phyloP scores from a whole-genome alignment of 2,113 vertebrate genomes.

The Oxygymnocypris stewartii region DNA sequence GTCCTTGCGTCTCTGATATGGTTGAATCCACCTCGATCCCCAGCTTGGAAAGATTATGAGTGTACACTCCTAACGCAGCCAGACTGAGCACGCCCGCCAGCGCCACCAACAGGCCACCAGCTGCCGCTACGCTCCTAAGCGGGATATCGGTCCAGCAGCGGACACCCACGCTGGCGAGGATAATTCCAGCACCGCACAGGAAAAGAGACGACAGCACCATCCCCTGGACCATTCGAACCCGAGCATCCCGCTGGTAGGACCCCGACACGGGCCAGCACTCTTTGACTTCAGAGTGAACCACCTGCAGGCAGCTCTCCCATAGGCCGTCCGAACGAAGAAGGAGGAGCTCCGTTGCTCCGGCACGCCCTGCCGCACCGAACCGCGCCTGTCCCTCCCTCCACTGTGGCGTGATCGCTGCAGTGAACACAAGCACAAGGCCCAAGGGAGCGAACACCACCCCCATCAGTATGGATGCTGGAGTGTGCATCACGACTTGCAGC shows the following conservation, averaged over 20 bases:
- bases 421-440: slow-evolving; percentile 78
- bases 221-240: slow-evolving; percentile 70
- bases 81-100: slow-evolving; percentile 73
- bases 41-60: slow-evolving; percentile 67
- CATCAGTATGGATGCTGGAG: slow-evolving; percentile 76
- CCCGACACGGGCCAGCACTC: slow-evolving; percentile 78
- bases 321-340: slow-evolving; percentile 74
- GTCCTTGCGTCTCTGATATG: slow-evolving; percentile 28
- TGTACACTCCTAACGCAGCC: slow-evolving; percentile 71
- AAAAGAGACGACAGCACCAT: slow-evolving; percentile 75
- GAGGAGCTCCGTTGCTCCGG: slow-evolving; percentile 61
- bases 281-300: slow-evolving; percentile 74
- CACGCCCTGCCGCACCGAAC: slow-evolving; percentile 57
- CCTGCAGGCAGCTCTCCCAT: slow-evolving; percentile 80
- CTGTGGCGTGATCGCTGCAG: slow-evolving; percentile 79
- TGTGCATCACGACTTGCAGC: slow-evolving; percentile 69
- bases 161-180: slow-evolving; percentile 75
- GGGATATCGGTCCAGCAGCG: slow-evolving; percentile 79
- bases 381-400: slow-evolving; percentile 76
- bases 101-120: slow-evolving; percentile 74
- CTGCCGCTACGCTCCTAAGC: slow-evolving; percentile 71
- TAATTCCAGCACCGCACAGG: slow-evolving; percentile 75
- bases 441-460: slow-evolving; percentile 79
- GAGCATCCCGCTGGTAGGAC: slow-evolving; percentile 68
- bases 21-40: slow-evolving; percentile 56